A percentile compares a stretch with the other conserved stretches of the same genome.
These are phyloP conservation scores for Cancer borealis DNA, from an alignment of 2,888 invertebrate genomes.

Conservation along the genomic window DNA sequence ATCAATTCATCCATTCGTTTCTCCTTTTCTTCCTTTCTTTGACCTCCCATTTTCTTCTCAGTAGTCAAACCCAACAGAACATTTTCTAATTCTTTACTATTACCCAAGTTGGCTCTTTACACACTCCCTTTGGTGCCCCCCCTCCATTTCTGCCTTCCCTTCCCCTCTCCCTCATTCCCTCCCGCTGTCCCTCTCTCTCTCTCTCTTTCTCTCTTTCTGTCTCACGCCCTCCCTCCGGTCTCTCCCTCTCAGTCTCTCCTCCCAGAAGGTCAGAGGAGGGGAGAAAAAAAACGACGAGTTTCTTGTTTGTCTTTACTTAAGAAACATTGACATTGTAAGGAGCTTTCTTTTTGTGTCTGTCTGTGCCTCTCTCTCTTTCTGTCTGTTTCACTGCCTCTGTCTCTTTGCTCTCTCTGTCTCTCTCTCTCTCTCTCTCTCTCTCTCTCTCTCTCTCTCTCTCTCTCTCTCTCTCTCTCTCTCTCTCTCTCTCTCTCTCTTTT, in stretches of 20 bases:
- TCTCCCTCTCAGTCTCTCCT: slow-evolving; percentile 18
- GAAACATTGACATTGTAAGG: slow-evolving; percentile 33
- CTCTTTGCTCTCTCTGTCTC: neutral
- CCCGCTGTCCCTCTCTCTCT: neutral
- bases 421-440: slow-evolving; percentile 20
- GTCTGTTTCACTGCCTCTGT: neutral
- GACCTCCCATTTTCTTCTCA: too few species aligned
- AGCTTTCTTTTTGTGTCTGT: neutral
- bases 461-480: slow-evolving; percentile 44
- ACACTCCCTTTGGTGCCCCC: too few species aligned
- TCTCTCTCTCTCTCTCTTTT: neutral
- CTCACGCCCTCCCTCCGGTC: neutral
- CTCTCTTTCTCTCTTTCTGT: slow-evolving; percentile 47
- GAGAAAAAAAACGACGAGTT: neutral
- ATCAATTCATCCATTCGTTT: neutral
- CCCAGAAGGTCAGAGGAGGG: neutral
- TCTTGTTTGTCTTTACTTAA: slow-evolving; percentile 34
- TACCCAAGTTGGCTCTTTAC: too few species aligned
- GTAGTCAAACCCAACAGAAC: too few species aligned
- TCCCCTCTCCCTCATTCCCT: neutral
- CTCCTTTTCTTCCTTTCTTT: too few species aligned
- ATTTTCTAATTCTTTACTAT: too few species aligned
- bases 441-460: slow-evolving; percentile 20
- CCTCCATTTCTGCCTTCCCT: neutral
- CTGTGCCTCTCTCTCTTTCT: neutral